Evolutionary conservation across 2,888 invertebrate genomes (phyloP), one percentile per base, ranked within the genome.

Genomic region (Rhodophaea formosa): DNA sequence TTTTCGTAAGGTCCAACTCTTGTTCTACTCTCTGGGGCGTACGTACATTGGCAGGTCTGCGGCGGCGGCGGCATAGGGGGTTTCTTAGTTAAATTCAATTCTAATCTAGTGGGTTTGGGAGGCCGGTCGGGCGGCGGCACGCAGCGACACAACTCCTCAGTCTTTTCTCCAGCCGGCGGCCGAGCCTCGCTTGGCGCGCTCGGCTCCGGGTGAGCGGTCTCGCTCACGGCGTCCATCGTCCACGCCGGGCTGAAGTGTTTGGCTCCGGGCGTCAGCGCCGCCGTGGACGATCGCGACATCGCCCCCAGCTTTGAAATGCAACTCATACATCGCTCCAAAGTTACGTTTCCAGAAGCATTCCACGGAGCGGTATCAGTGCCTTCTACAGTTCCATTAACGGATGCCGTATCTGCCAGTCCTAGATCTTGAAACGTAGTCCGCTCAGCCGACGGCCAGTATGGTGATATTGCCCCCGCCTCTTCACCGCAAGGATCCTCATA

Each of bases 281-380:
- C 93, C 7, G 93, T 93, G 39, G 93, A 93, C 12, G 94, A 94
- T 46, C 95, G 92, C 0, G 95, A 95, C 84, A 95, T 90, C 0
- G 95, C 94, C 16, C 96, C 96, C 30, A 96, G 88, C 82, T 96
- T 95, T 60, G 95, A 95, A 75, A 96, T 96, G 79, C 96, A 96
- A 76, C 95, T 96, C 86, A 94, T 93, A 77, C 96, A 96, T 51
- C 94, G 84, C 70, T 93, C 94, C 8, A 94, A 74, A 39, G 83
- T 78, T 15, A 85, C 83, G 52, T 64, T 92, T 81, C 93, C 93
- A 88, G 67, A 67, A 1, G 74, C 74, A 10, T 69, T 70, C 79
- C 80, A 79, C 70, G 82, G 77, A 67, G 67, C 84, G 66, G 67
- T 63, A 3, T 78, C 82, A 0, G 68, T 63, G 1, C 78, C 76